phyloP scores from a whole-genome alignment of 2,113 vertebrate genomes.

The Theristicus caerulescens region DNA sequence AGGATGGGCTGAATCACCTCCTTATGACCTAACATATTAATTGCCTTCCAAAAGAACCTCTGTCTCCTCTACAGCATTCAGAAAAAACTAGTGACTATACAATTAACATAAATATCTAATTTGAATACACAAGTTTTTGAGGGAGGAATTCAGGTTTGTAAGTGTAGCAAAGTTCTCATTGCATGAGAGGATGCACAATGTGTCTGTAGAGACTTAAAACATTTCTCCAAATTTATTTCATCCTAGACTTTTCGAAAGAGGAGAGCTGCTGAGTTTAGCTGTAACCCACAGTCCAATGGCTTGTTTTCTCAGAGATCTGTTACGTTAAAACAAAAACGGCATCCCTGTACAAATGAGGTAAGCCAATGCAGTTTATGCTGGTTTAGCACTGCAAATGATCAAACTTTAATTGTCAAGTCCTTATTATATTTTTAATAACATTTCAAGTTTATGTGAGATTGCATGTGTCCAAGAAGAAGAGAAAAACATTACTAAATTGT shows the following conservation, averaged over 20 bases:
- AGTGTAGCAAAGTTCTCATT: neutral
- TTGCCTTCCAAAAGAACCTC: neutral
- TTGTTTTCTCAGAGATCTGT: neutral
- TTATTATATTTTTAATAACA: neutral
- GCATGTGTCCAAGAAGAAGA: neutral
- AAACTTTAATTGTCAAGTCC: neutral
- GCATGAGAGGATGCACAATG: neutral
- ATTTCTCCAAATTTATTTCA: neutral
- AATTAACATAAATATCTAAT: neutral
- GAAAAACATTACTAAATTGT: neutral
- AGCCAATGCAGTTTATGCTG: neutral
- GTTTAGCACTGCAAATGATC: neutral
- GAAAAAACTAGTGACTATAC: neutral
- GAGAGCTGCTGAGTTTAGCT: neutral
- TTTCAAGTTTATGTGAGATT: neutral
- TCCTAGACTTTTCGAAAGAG: neutral
- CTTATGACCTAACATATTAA: neutral
- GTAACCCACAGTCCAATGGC: neutral
- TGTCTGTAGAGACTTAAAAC: neutral
- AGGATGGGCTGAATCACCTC: neutral
- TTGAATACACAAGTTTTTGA: neutral
- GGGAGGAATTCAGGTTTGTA: neutral
- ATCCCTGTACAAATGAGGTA: neutral
- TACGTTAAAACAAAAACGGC: neutral
- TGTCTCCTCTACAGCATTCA: neutral